Conservation (phyloP, 2,888 invertebrate species). For the Hedychridium roseum region DNA sequence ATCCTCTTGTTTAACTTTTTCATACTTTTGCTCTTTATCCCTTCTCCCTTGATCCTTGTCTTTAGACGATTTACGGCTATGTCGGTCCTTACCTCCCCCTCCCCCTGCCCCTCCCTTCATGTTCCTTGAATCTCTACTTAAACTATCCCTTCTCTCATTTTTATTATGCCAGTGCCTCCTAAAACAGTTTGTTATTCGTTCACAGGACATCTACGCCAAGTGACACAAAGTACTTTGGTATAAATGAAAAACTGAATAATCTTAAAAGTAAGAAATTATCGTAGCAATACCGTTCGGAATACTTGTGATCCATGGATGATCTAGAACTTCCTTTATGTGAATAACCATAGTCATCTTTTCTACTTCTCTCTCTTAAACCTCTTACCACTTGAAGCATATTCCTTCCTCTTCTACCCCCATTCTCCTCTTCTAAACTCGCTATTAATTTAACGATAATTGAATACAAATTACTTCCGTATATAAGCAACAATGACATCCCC, state of each 20-base stretch:
- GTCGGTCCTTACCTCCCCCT: conserved; percentile 18
- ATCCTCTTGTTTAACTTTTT: conserved; percentile 30
- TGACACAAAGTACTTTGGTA: too few species aligned
- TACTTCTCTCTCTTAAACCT: conserved; percentile 18
- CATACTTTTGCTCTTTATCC: conserved; percentile 22
- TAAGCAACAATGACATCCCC: too few species aligned
- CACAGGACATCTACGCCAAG: too few species aligned
- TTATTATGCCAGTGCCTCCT: conserved; percentile 41
- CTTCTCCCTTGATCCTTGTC: conserved; percentile 22
- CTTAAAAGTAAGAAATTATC: too few species aligned
- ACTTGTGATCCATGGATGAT: conserved; percentile 24
- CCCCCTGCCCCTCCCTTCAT: conserved; percentile 21
- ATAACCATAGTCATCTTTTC: conserved; percentile 13
- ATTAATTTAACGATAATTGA: background rate
- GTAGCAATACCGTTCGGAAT: conserved; percentile 33
- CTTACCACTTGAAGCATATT: conserved; percentile 21
- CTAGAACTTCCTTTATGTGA: conserved; percentile 19
- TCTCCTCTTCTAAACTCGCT: conserved; percentile 37
- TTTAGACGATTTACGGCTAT: conserved; percentile 14
- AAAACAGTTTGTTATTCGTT: conserved; percentile 11
- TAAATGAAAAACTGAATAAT: too few species aligned
- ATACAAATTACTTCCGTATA: conserved; percentile 1
- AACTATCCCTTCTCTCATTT: conserved; percentile 35
- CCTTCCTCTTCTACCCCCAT: conserved; percentile 20
- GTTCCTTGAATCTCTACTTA: conserved; percentile 21